These are phyloP conservation scores for Platycheirus rosarum DNA, from an alignment of 2,888 invertebrate species.

Conservation along the genomic window DNA sequence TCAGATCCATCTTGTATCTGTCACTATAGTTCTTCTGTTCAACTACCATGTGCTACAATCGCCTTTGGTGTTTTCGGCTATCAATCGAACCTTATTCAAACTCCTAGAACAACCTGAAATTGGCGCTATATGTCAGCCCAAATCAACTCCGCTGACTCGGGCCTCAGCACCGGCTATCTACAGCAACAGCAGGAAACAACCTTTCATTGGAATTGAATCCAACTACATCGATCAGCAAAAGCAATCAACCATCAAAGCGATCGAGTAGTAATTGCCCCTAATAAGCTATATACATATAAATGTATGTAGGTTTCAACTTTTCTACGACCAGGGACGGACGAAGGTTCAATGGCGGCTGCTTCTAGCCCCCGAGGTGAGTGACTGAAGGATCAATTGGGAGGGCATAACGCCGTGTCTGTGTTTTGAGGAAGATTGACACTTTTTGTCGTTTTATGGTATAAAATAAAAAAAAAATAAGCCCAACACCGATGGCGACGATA, in stretches of 20 bases:
- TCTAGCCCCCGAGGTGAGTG: conserved; percentile 56
- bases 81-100: conserved; percentile 24
- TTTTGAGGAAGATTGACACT: conserved; percentile 73
- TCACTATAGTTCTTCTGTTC: conserved; percentile 52
- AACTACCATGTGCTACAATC: conserved; percentile 40
- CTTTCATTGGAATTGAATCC: conserved; percentile 61
- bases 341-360: conserved; percentile 25
- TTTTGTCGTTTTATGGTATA: conserved; percentile 55
- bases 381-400: conserved; percentile 45
- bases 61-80: conserved; percentile 17
- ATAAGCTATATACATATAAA: conserved; percentile 51
- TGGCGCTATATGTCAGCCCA: conserved; percentile 55
- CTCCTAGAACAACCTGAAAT: conserved; percentile 53
- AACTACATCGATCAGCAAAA: conserved; percentile 52
- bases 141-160: conserved; percentile 57
- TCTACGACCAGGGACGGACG: not conserved
- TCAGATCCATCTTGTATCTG: conserved; percentile 38
- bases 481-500: conserved; percentile 69
- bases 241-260: conserved; percentile 63
- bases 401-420: conserved; percentile 55
- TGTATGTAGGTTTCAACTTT: too few species aligned
- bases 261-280: conserved; percentile 70
- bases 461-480: conserved; percentile 27
- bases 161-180: conserved; percentile 4
- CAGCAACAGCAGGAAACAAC: conserved; percentile 37